Percentiles rank a stretch among this genome's conserved stretches.
phyloP scores from a whole-genome alignment of 2,797 vertebrate genomes.

The Pelochelys cantorii region DNA sequence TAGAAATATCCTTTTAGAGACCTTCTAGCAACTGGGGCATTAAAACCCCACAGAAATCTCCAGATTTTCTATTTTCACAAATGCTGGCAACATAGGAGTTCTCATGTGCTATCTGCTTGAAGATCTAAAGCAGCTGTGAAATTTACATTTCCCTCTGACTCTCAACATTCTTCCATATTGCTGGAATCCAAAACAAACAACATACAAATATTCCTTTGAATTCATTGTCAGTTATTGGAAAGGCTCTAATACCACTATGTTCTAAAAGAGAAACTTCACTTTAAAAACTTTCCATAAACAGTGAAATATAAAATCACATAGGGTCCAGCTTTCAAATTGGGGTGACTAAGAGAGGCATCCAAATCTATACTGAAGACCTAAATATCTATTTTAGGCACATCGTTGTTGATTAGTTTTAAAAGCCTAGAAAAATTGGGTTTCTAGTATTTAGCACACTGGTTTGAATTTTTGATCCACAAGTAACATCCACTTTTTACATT shows the following conservation, averaged over 20 bases:
- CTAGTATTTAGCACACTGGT: neutral
- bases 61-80: neutral
- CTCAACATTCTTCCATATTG: neutral
- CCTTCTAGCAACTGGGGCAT: neutral
- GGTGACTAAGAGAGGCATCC: neutral
- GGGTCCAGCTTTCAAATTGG: neutral
- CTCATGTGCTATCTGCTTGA: no score
- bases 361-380: neutral
- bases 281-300: neutral
- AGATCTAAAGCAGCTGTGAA: neutral
- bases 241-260: neutral
- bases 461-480: neutral
- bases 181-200: neutral
- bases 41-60: neutral
- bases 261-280: neutral
- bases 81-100: neutral
- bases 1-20: neutral
- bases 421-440: neutral
- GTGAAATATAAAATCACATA: neutral
- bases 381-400: neutral
- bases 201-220: neutral
- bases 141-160: neutral
- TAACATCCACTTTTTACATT: neutral
- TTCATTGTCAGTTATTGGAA: neutral
- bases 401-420: neutral